These are phyloP conservation scores for Trichechus manatus DNA, from an alignment of 2,113 vertebrate genomes.

Conservation along the genomic window DNA sequence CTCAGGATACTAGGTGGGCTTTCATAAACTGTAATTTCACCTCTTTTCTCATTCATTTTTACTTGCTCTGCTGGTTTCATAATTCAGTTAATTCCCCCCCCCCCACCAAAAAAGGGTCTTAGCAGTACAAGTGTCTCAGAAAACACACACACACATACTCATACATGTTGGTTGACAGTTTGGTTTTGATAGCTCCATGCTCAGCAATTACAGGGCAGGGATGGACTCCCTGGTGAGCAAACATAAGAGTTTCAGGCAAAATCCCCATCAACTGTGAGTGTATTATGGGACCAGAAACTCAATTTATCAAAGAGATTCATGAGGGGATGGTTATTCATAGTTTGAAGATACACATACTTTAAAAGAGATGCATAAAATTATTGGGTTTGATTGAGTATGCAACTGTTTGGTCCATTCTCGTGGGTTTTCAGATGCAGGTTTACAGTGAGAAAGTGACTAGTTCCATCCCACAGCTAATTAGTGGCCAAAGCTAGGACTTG, in stretches of 20 bases:
- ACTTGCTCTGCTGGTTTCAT: slow-evolving; percentile 14
- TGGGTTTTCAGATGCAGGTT: slow-evolving; percentile 18
- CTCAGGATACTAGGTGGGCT: background rate
- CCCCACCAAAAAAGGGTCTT: background rate
- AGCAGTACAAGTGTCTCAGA: slow-evolving; percentile 16
- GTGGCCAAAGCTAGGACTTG: background rate
- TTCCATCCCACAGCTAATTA: slow-evolving; percentile 21
- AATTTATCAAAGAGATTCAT: slow-evolving; percentile 10
- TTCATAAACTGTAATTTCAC: slow-evolving; percentile 2
- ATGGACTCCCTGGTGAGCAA: background rate
- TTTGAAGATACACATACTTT: slow-evolving; percentile 53
- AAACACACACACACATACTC: slow-evolving; percentile 8
- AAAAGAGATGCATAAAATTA: slow-evolving; percentile 13
- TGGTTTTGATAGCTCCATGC: slow-evolving; percentile 1
- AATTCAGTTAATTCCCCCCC: background rate
- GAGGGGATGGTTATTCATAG: background rate
- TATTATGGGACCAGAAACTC: slow-evolving; percentile 1
- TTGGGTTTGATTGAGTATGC: background rate
- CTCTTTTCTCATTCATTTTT: slow-evolving; percentile 25
- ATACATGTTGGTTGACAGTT: slow-evolving; percentile 43
- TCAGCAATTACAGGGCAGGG: background rate
- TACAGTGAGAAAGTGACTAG: slow-evolving; percentile 46
- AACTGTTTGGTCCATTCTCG: background rate
- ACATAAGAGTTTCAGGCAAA: slow-evolving; percentile 13
- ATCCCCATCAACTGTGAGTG: background rate